Evolutionary conservation across 2,797 vertebrate species (phyloP).

Genomic region (Dryobates pubescens): DNA sequence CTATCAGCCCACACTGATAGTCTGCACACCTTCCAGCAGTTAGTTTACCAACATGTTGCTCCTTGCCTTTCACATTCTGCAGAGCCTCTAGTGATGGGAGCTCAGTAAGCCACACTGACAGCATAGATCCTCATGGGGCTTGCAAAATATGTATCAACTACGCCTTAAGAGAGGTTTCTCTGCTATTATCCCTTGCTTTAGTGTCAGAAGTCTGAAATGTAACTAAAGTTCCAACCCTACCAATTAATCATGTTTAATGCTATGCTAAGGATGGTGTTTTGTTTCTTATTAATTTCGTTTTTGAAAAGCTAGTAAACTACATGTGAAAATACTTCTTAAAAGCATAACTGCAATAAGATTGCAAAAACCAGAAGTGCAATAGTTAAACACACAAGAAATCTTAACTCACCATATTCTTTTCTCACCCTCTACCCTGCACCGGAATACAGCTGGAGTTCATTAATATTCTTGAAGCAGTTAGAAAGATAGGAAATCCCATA

Average conservation of each 20-base stretch:
- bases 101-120: background rate
- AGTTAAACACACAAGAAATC: background rate
- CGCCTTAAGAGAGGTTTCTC: background rate
- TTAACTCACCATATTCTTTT: background rate
- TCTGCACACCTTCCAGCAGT: background rate
- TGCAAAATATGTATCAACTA: background rate
- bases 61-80: background rate
- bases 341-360: background rate
- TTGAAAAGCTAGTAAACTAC: background rate
- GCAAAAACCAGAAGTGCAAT: background rate
- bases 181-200: background rate
- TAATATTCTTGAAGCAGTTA: conserved; percentile 24
- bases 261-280: background rate
- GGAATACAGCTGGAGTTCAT: conserved; percentile 27
- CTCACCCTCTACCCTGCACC: background rate
- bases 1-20: rapidly evolving
- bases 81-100: background rate
- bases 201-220: background rate
- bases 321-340: background rate
- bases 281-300: background rate
- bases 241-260: background rate
- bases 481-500: background rate
- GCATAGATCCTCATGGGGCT: background rate
- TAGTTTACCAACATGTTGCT: background rate
- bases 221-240: background rate